Percentiles rank a stretch among this genome's conserved stretches.
phyloP scores from a whole-genome alignment of 2,888 invertebrate genomes.

The Biston betularia region DNA sequence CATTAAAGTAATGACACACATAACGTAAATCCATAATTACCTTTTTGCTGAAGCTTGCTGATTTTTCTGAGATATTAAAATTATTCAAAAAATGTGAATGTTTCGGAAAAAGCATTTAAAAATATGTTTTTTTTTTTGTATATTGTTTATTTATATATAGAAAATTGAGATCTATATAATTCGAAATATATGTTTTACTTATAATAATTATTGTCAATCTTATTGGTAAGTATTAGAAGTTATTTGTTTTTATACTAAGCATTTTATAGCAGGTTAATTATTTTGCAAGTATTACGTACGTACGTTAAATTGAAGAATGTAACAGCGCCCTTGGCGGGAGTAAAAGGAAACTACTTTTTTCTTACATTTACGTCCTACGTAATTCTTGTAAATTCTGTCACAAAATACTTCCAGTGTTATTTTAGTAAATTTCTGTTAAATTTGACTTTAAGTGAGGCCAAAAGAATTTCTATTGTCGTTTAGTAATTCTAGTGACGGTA shows the following conservation, averaged over 20 bases:
- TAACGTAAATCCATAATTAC: too few species aligned
- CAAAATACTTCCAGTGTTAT: constrained; percentile 15
- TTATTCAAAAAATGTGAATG: too few species aligned
- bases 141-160: constrained; percentile 3
- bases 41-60: too few species aligned
- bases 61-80: too few species aligned
- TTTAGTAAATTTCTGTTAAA: constrained; percentile 4
- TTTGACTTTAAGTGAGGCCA: constrained; percentile 25
- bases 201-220: constrained; percentile 34
- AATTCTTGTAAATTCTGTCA: neutral
- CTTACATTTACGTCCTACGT: too few species aligned
- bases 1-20: too few species aligned
- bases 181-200: constrained; percentile 44
- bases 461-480: constrained; percentile 3
- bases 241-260: constrained; percentile 46
- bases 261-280: constrained; percentile 7
- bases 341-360: too few species aligned
- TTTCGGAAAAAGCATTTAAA: constrained; percentile 37
- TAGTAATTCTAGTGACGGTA: constrained; percentile 33
- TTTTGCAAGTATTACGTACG: too few species aligned
- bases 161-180: constrained; percentile 26
- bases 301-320: too few species aligned
- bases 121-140: constrained; percentile 30
- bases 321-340: too few species aligned
- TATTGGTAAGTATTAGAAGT: constrained; percentile 40